Percentiles rank a stretch among this genome's conserved stretches.
phyloP scores from a whole-genome alignment of 92 coral and sea anemone genomes.

The Actinostola sp. region DNA sequence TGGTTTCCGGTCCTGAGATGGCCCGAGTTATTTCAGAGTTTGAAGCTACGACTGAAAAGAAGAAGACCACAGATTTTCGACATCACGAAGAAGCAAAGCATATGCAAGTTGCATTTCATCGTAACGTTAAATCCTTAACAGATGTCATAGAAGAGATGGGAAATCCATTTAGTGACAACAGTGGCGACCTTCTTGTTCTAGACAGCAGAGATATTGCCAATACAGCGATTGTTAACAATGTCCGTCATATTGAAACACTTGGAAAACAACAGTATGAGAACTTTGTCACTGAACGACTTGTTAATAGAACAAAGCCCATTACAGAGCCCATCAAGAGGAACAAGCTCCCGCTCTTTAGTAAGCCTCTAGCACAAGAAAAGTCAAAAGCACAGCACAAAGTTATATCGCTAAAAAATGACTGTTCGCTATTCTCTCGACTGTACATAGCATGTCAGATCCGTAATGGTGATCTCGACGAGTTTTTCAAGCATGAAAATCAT shows the following conservation, averaged over 20 bases:
- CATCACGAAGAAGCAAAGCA: slow-evolving; percentile 46
- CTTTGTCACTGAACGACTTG: slow-evolving; percentile 45
- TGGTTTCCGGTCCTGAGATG: neutral
- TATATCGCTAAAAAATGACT: slow-evolving; percentile 45
- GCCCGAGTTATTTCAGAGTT: neutral
- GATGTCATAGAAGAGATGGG: slow-evolving; percentile 46
- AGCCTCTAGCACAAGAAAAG: slow-evolving; percentile 3
- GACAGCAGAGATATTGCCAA: slow-evolving; percentile 59
- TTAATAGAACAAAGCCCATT: slow-evolving; percentile 28
- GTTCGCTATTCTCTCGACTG: slow-evolving; percentile 49
- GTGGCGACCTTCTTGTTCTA: slow-evolving; percentile 47
- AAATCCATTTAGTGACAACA: slow-evolving; percentile 53
- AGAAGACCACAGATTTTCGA: slow-evolving; percentile 1
- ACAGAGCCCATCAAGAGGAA: slow-evolving; percentile 56
- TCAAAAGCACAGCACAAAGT: slow-evolving; percentile 29
- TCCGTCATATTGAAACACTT: slow-evolving; percentile 27
- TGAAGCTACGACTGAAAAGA: slow-evolving; percentile 7
- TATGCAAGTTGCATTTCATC: slow-evolving; percentile 37
- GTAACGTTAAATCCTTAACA: slow-evolving; percentile 41
- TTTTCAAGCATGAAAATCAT: slow-evolving; percentile 64
- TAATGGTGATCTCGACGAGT: slow-evolving; percentile 56
- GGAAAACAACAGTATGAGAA: slow-evolving; percentile 47
- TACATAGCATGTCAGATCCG: slow-evolving; percentile 60
- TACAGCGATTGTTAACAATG: slow-evolving; percentile 30
- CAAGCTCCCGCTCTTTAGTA: slow-evolving; percentile 50